Percentiles rank a stretch among this genome's conserved stretches.
Evolutionary conservation across 2,113 vertebrate genomes (phyloP).

Genomic region (Albula goreensis): DNA sequence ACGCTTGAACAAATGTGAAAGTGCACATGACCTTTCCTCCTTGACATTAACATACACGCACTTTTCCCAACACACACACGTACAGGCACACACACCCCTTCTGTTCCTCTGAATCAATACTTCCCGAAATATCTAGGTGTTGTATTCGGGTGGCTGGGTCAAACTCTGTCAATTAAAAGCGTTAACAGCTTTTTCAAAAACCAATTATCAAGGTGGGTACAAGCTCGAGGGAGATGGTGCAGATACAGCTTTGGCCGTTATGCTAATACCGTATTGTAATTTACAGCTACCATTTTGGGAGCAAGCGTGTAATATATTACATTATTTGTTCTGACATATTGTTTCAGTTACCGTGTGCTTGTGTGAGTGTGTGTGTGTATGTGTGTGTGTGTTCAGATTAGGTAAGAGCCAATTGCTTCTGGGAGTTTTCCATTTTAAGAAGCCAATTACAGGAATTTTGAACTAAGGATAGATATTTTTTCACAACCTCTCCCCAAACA

Average conservation of each 20-base stretch:
- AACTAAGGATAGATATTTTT: neutral
- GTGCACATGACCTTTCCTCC: neutral
- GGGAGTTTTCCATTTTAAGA: neutral
- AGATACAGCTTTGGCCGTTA: constrained; percentile 9
- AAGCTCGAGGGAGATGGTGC: neutral
- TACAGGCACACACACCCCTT: neutral
- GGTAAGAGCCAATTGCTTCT: neutral
- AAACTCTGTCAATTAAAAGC: constrained; percentile 40
- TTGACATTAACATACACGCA: neutral
- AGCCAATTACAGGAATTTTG: neutral
- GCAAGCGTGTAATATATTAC: constrained; percentile 7
- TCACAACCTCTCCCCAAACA: neutral
- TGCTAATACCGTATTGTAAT: neutral
- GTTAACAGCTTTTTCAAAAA: constrained; percentile 41
- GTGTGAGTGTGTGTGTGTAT: neutral
- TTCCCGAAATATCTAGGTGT: neutral
- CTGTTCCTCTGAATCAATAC: constrained; percentile 12
- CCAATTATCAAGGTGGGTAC: constrained; percentile 39
- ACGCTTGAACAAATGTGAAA: neutral
- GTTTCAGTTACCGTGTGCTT: neutral
- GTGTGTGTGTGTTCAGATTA: neutral
- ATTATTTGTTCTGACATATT: neutral
- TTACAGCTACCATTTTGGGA: neutral
- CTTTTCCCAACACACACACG: neutral
- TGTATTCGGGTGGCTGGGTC: constrained; percentile 21